These are phyloP conservation scores for Fregetta grallaria DNA, from an alignment of 2,113 vertebrate genomes.

Conservation along the genomic window DNA sequence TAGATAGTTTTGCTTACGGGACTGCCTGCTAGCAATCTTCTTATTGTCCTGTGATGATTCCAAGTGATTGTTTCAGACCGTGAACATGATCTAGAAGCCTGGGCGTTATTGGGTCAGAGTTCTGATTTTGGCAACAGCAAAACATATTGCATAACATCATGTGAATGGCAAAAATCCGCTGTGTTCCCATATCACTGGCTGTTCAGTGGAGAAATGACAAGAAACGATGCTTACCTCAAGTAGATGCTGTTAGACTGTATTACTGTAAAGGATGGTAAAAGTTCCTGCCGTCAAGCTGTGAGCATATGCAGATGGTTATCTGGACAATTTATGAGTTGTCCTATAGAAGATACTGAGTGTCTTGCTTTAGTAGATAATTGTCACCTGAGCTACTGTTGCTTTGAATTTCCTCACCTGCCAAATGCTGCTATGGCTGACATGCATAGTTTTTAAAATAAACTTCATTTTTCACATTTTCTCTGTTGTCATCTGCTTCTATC, in stretches of 20 bases:
- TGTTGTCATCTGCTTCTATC: not conserved
- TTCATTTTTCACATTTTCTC: not conserved
- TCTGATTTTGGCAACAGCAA: slow-evolving; percentile 13
- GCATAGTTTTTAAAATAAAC: not conserved
- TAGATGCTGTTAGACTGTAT: not conserved
- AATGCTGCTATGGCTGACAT: not conserved
- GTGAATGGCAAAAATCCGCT: not conserved
- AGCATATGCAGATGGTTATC: not conserved
- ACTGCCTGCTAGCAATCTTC: slow-evolving; percentile 24
- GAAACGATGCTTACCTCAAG: not conserved
- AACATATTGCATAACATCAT: not conserved
- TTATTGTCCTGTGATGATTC: slow-evolving; percentile 24
- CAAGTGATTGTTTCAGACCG: not conserved
- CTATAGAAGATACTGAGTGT: not conserved
- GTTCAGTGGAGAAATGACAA: not conserved
- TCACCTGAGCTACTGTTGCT: not conserved
- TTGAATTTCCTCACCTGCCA: not conserved
- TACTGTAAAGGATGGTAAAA: not conserved
- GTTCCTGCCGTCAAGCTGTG: not conserved
- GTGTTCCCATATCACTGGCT: not conserved
- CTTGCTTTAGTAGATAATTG: not conserved
- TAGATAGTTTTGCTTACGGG: not conserved
- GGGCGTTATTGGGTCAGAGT: not conserved
- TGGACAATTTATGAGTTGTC: not conserved
- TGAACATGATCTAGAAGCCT: not conserved